Evolutionary conservation across 2,888 invertebrate genomes (phyloP).

Genomic region (Tholera decimalis): DNA sequence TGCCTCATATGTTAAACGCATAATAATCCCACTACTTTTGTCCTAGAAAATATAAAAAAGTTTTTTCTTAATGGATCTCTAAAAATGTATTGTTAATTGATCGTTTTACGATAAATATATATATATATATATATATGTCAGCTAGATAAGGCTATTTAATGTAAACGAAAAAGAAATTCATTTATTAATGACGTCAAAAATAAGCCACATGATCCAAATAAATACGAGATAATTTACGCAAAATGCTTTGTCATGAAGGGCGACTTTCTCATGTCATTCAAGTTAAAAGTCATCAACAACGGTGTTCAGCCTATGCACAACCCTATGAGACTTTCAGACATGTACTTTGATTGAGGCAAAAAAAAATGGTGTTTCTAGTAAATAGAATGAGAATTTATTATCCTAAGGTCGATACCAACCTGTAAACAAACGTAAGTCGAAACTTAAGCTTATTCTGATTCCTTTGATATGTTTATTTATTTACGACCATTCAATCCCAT

Average conservation of each 20-base stretch:
- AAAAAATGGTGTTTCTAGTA: no score
- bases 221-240: neutral
- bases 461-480: neutral
- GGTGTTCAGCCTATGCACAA: no score
- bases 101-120: neutral
- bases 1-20: neutral
- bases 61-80: conserved; percentile 19
- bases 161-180: neutral
- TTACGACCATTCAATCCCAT: no score
- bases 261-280: no score
- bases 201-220: neutral
- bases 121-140: conserved; percentile 3
- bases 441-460: neutral
- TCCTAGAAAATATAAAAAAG: conserved; percentile 6
- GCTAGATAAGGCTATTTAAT: conserved; percentile 7
- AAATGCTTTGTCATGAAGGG: no score
- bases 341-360: no score
- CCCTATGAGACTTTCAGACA: no score
- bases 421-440: neutral
- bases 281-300: no score
- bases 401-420: no score
- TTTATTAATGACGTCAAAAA: conserved; percentile 4
- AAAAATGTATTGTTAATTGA: conserved; percentile 6
- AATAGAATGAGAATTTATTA: no score
- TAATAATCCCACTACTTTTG: neutral